Conservation (phyloP, 2,888 invertebrate genomes). For the Entomobrya proxima region DNA sequence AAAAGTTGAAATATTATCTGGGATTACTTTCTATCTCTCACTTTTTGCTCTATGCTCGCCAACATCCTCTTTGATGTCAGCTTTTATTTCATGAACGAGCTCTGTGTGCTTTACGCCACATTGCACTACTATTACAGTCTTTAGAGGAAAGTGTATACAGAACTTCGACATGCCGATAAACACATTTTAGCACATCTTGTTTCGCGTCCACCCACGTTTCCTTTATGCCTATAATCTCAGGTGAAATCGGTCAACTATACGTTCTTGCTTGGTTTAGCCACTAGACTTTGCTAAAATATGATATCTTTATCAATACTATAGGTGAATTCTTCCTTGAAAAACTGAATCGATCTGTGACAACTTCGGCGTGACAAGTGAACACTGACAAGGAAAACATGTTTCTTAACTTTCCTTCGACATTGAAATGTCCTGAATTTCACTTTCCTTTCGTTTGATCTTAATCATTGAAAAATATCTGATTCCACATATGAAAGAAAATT, state of each 20-base stretch:
- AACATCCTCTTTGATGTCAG: constrained; percentile 38
- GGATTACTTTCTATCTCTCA: constrained; percentile 4
- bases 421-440: too few species aligned
- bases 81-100: neutral
- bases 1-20: constrained; percentile 23
- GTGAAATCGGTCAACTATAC: constrained; percentile 5
- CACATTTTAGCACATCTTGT: constrained; percentile 17
- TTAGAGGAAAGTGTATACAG: neutral
- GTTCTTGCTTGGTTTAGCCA: neutral
- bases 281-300: neutral
- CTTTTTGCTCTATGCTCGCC: too few species aligned
- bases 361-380: too few species aligned
- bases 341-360: too few species aligned
- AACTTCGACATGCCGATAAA: neutral
- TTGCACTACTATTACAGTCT: neutral
- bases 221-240: neutral
- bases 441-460: too few species aligned
- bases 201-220: neutral
- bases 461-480: too few species aligned
- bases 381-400: too few species aligned
- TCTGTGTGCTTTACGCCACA: neutral
- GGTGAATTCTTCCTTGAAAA: too few species aligned
- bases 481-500: too few species aligned
- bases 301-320: too few species aligned
- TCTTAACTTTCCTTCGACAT: too few species aligned